A percentile compares a stretch with the other conserved stretches of the same genome.
Evolutionary conservation across 2,797 vertebrate species (phyloP).

Genomic region (Balearica regulorum): DNA sequence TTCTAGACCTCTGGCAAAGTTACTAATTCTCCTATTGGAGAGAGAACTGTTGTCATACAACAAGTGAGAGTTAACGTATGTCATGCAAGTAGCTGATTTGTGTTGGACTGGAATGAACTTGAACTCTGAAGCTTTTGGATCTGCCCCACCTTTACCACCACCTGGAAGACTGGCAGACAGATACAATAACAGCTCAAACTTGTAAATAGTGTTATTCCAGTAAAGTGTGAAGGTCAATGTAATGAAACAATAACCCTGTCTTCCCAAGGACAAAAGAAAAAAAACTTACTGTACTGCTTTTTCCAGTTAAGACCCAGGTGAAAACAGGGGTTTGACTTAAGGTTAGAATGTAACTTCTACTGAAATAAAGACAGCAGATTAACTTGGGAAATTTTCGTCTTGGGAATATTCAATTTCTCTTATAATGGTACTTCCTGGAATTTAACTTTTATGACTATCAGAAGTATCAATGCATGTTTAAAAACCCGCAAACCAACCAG

Average conservation of each 20-base stretch:
- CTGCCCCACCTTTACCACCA: background rate
- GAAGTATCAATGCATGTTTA: background rate
- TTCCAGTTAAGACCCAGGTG: background rate
- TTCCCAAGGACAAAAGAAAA: background rate
- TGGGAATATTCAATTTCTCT: background rate
- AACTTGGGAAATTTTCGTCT: background rate
- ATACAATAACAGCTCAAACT: background rate
- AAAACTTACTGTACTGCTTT: background rate
- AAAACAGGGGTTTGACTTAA: background rate
- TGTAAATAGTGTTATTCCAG: background rate
- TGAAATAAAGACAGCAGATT: background rate
- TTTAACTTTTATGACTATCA: background rate
- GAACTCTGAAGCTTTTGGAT: background rate
- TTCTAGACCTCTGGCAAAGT: background rate
- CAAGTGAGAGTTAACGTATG: background rate
- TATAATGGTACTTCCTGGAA: background rate
- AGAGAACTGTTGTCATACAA: background rate
- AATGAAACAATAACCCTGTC: background rate
- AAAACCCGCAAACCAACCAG: background rate
- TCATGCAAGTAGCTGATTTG: accelerated
- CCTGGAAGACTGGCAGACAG: background rate
- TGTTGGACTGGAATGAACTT: background rate
- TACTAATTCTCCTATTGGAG: accelerated
- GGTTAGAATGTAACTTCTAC: background rate
- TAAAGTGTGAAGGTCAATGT: background rate